Evolutionary conservation across 2,113 vertebrate species (phyloP).

Genomic region (Lepus timidus): DNA sequence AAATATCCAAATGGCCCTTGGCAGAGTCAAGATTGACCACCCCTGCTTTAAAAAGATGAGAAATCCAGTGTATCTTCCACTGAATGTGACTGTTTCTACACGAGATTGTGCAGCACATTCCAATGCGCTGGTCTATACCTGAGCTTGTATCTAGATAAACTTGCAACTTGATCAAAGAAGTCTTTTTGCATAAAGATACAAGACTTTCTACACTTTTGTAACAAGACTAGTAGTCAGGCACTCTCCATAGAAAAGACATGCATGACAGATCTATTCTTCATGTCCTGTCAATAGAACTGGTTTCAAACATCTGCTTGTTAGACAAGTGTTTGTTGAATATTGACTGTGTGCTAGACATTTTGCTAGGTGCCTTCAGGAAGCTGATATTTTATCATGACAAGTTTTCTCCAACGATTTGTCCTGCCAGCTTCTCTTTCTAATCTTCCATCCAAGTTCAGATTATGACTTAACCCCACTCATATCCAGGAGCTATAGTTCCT

Average conservation of each 20-base stretch:
- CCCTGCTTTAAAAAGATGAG: background rate
- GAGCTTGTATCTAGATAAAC: background rate
- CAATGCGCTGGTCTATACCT: background rate
- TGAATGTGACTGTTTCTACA: background rate
- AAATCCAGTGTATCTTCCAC: background rate
- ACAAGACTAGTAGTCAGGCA: background rate
- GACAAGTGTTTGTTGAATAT: background rate
- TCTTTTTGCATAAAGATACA: background rate
- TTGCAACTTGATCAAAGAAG: background rate
- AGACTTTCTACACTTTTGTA: background rate
- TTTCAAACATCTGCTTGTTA: background rate
- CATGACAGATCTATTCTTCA: background rate
- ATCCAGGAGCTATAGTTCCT: background rate
- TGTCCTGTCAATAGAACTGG: background rate
- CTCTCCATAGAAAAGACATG: background rate
- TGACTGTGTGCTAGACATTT: background rate
- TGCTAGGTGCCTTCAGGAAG: background rate
- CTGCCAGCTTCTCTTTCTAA: background rate
- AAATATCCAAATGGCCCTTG: too few species aligned
- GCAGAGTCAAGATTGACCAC: too few species aligned
- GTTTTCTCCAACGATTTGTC: background rate
- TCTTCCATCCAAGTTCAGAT: background rate
- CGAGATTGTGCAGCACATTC: background rate
- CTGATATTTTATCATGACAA: background rate
- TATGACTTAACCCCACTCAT: background rate